phyloP scores from a whole-genome alignment of 2,797 vertebrate species.

The Kryptolebias ocellatus region DNA sequence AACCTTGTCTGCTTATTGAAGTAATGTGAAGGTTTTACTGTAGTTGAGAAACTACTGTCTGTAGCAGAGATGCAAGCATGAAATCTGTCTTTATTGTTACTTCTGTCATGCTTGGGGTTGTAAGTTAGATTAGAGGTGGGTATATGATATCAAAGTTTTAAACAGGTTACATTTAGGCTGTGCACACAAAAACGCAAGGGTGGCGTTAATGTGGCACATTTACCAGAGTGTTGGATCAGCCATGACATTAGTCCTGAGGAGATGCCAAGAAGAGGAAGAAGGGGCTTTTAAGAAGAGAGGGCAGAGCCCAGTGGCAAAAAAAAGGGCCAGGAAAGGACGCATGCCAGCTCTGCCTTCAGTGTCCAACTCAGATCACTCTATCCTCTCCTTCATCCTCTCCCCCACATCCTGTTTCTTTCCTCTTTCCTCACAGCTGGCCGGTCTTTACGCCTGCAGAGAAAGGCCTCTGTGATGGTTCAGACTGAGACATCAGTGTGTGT shows the following conservation, averaged over 20 bases:
- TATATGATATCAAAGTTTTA: no score
- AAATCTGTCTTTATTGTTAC: no score
- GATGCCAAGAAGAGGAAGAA: conserved; percentile 11
- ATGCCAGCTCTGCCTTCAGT: conserved; percentile 68
- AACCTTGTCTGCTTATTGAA: no score
- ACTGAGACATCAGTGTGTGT: conserved; percentile 65
- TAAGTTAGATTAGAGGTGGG: no score
- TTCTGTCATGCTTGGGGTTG: no score
- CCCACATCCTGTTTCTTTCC: conserved; percentile 43
- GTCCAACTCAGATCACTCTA: conserved; percentile 59
- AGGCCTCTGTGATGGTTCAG: conserved; percentile 59
- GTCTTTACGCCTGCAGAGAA: conserved; percentile 57
- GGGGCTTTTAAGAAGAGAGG: conserved; percentile 26
- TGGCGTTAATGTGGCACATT: neutral
- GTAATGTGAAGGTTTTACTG: no score
- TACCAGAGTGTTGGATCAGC: conserved; percentile 63
- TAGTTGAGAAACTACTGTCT: no score
- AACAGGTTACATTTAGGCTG: no score
- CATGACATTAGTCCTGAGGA: conserved; percentile 50
- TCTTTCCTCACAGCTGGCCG: conserved; percentile 64
- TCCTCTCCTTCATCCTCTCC: conserved; percentile 57
- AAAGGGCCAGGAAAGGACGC: conserved; percentile 62
- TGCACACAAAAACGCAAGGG: no score
- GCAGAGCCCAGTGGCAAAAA: conserved; percentile 39
- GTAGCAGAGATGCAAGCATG: no score